These are phyloP conservation scores for Triops longicaudatus DNA, from an alignment of 1,140 invertebrate species.

Conservation along the genomic window DNA sequence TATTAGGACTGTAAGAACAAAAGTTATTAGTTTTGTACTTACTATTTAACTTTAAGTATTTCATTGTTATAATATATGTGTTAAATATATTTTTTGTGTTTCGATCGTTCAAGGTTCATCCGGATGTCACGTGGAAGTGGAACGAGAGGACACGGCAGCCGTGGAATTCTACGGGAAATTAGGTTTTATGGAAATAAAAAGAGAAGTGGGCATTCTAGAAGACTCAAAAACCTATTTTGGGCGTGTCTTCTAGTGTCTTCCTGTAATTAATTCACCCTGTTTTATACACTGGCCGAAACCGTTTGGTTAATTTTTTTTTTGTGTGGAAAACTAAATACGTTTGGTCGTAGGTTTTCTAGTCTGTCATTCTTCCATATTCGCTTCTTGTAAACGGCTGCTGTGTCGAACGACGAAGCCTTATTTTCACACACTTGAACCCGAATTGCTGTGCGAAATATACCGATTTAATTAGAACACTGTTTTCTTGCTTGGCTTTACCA, in stretches of 20 bases:
- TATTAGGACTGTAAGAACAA: no score
- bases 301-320: background rate
- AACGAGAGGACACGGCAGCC: constrained; percentile 5
- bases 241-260: constrained; percentile 21
- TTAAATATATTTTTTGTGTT: background rate
- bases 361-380: background rate
- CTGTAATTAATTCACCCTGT: background rate
- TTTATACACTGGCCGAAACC: background rate
- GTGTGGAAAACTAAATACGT: background rate
- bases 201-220: background rate
- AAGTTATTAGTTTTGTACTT: no score
- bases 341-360: background rate
- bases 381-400: background rate
- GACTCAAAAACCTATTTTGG: constrained; percentile 17
- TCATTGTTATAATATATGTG: background rate
- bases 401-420: background rate
- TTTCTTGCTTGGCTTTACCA: no score
- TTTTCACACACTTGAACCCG: background rate
- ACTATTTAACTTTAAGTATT: background rate
- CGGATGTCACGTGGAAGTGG: constrained; percentile 28
- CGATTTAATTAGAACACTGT: background rate
- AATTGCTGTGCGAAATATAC: background rate
- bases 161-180: constrained; percentile 28
- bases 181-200: constrained; percentile 29
- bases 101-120: constrained; percentile 21